Conservation (phyloP, 2,113 vertebrate species). For the Myiozetetes cayanensis region DNA sequence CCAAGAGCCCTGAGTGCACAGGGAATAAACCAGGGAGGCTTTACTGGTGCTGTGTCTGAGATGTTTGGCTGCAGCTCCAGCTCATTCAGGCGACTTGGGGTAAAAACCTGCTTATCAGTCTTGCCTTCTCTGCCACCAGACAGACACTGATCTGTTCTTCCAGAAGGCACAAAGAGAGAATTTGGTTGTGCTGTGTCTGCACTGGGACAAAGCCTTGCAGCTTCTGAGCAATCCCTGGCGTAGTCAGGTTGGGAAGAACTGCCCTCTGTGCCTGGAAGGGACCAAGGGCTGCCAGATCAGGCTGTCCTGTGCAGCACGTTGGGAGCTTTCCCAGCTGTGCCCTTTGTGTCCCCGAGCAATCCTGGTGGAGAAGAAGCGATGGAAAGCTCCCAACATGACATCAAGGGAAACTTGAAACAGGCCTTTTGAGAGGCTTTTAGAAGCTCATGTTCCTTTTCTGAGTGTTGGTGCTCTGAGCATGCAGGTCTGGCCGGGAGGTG, state of each 20-base stretch:
- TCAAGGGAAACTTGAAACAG: neutral
- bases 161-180: neutral
- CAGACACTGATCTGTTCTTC: neutral
- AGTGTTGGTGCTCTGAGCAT: neutral
- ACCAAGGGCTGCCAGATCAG: neutral
- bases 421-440: neutral
- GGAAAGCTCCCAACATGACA: neutral
- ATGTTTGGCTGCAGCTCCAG: neutral
- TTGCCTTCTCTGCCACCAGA: neutral
- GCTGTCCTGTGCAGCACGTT: fast-evolving
- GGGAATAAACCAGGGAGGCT: neutral
- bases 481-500: neutral
- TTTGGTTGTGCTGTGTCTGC: neutral
- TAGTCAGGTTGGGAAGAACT: neutral
- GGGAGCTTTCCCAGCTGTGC: neutral
- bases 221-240: neutral
- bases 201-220: neutral
- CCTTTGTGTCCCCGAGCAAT: neutral
- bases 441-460: neutral
- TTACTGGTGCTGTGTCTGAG: fast-evolving
- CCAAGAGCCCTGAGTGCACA: neutral
- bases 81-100: neutral
- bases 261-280: neutral
- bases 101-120: neutral
- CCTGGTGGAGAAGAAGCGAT: neutral